A percentile compares a stretch with the other conserved stretches of the same genome.
These are phyloP conservation scores for Amphimallon solstitiale DNA, from an alignment of 2,888 invertebrate genomes.

Conservation along the genomic window DNA sequence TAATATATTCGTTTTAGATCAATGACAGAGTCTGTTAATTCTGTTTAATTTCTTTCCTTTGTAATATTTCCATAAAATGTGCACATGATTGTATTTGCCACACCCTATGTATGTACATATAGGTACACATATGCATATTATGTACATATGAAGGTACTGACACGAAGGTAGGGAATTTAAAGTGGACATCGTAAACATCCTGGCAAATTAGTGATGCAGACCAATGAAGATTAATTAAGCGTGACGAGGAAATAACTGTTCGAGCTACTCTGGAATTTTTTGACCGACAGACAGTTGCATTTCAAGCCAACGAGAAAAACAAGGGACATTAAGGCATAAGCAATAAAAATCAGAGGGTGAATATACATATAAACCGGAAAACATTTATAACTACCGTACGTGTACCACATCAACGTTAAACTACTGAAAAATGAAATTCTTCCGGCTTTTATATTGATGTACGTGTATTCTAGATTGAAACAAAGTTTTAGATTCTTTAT, in stretches of 20 bases:
- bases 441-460: slow-evolving; percentile 26
- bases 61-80: background rate
- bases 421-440: slow-evolving; percentile 21
- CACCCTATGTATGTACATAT: slow-evolving; percentile 8
- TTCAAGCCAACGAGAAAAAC: slow-evolving; percentile 22
- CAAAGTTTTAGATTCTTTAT: slow-evolving; percentile 19
- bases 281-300: slow-evolving; percentile 29
- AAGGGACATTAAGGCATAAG: slow-evolving; percentile 1
- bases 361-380: slow-evolving; percentile 15
- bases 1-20: too few relatives aligned
- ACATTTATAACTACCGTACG: too few relatives aligned
- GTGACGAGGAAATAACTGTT: slow-evolving; percentile 40
- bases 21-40: too few relatives aligned
- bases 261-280: slow-evolving; percentile 23
- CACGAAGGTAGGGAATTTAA: slow-evolving; percentile 39
- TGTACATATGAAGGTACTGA: slow-evolving; percentile 9
- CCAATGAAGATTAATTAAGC: slow-evolving; percentile 43
- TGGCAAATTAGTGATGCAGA: slow-evolving; percentile 44
- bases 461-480: slow-evolving; percentile 9
- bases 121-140: background rate
- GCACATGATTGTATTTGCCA: background rate
- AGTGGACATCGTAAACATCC: slow-evolving; percentile 43
- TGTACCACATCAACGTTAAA: too few relatives aligned
- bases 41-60: too few relatives aligned
- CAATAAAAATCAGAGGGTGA: slow-evolving; percentile 27